Evolutionary conservation across 2,113 vertebrate genomes (phyloP), one percentile per base, ranked within the genome.

Genomic region (Gymnarchus niloticus): DNA sequence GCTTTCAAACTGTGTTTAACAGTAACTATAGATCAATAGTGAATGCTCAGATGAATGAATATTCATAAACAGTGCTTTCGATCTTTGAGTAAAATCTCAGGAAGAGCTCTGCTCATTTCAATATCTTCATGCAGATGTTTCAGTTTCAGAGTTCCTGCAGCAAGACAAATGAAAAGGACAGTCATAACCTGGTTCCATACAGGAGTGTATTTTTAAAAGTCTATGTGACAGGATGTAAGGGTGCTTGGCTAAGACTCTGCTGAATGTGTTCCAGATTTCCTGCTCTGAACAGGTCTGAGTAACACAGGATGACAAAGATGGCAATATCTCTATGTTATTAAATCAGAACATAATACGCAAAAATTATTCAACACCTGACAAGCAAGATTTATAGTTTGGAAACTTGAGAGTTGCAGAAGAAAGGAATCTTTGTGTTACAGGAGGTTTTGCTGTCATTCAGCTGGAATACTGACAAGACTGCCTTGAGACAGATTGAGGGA

Each of bases 271-370:
- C 90, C 92, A 91, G 85, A 76, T 76, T 76, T 81, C 69, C 83
- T 85, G 82, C 37, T 44, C 80, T 90, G 91, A 90, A 88, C 92
- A 91, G 54, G 48, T 88, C 92, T 89, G 89, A 88, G 90, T 94
- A 89, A 92, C 91, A 85, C 65, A 85, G 69, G 87, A 87, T 82
- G 80, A 90, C 87, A 89, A 91, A 92, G 91, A 93, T 93, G 92
- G 89, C 89, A 90, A 87, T 91, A 93, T 93, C 91, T 91, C 89
- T 84, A 89, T 87, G 85, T 92, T 92, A 94, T 93, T 92, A 90
- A 91, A 92, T 94, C 88, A 92, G 88, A 93, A 89, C 89, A 23
- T 87, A 87, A 89, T 87, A 86, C 73, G 84, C 86, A 87, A 86
- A 65, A 90, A 91, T 90, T 89, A 89, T 83, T 21, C 59, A 91